Evolutionary conservation across 2,113 vertebrate species (phyloP).

Genomic region (Dermatemys mawii): DNA sequence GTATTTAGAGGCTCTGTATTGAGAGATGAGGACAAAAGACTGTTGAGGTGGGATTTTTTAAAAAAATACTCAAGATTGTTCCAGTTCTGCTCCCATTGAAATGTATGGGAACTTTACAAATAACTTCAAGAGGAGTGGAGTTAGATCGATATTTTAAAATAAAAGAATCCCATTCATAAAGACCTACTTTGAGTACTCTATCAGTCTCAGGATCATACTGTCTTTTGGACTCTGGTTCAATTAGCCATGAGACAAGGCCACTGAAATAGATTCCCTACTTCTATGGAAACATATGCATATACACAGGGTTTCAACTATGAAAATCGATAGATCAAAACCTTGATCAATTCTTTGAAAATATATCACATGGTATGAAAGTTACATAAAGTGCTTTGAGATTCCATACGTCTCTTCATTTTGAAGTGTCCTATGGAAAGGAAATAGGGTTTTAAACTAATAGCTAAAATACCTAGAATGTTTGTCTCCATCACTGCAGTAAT

Average conservation of each 20-base stretch:
- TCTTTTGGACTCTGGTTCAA: neutral
- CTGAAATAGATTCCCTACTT: neutral
- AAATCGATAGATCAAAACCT: accelerated
- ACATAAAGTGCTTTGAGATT: neutral
- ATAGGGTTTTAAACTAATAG: neutral
- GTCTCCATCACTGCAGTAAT: neutral
- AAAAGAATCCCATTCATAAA: too few relatives aligned
- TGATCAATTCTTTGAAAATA: neutral
- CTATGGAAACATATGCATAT: neutral
- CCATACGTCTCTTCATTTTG: accelerated
- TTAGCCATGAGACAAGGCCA: neutral
- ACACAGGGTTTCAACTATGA: neutral
- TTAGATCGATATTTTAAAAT: too few relatives aligned
- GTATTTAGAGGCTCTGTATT: neutral
- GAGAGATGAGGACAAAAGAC: neutral
- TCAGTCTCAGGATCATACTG: too few relatives aligned
- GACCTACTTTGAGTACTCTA: too few relatives aligned
- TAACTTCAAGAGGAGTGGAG: too few relatives aligned
- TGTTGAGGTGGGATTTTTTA: neutral
- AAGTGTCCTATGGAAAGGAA: neutral
- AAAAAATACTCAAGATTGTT: too few relatives aligned
- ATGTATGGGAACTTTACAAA: neutral
- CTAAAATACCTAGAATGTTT: too few relatives aligned
- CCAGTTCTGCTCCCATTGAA: neutral
- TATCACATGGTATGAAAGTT: too few relatives aligned